phyloP scores from a whole-genome alignment of 2,113 vertebrate species.

The Epinephelus fuscoguttatus region DNA sequence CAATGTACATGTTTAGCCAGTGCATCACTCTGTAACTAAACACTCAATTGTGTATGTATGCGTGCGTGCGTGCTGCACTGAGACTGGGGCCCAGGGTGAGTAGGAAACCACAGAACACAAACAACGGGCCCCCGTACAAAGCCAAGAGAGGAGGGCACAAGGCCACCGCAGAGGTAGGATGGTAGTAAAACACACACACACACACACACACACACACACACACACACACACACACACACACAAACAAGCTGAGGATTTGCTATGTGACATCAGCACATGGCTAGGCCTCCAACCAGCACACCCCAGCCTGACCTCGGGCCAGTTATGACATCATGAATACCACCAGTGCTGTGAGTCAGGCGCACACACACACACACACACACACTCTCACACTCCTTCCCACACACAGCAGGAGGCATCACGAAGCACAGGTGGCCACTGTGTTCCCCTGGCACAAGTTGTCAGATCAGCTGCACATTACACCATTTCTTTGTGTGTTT shows the following conservation, averaged over 20 bases:
- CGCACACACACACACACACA: constrained; percentile 3
- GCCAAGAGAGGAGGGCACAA: constrained; percentile 51
- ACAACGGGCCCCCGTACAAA: constrained; percentile 62
- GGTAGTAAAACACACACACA: constrained; percentile 64
- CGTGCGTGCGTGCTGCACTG: constrained; percentile 34
- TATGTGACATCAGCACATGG: constrained; percentile 66
- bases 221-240: constrained; percentile 46
- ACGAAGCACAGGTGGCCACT: constrained; percentile 62
- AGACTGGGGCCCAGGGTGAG: constrained; percentile 60
- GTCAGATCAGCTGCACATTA: constrained; percentile 59
- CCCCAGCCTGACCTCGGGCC: constrained; percentile 58
- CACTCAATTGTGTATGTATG: constrained; percentile 29
- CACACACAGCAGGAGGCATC: constrained; percentile 53
- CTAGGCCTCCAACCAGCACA: constrained; percentile 54
- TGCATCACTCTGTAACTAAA: constrained; percentile 72
- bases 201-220: constrained; percentile 53
- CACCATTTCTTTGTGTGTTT: constrained; percentile 8
- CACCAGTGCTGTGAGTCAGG: constrained; percentile 67
- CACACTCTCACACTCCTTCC: constrained; percentile 31
- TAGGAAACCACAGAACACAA: constrained; percentile 73
- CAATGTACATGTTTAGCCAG: constrained; percentile 66
- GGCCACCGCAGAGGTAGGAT: constrained; percentile 68
- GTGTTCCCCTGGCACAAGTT: constrained; percentile 30
- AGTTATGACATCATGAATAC: constrained; percentile 75
- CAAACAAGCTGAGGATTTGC: constrained; percentile 57